Base-by-base conservation (phyloP, 2,113 vertebrate genomes). In the Rhea pennata region DNA sequence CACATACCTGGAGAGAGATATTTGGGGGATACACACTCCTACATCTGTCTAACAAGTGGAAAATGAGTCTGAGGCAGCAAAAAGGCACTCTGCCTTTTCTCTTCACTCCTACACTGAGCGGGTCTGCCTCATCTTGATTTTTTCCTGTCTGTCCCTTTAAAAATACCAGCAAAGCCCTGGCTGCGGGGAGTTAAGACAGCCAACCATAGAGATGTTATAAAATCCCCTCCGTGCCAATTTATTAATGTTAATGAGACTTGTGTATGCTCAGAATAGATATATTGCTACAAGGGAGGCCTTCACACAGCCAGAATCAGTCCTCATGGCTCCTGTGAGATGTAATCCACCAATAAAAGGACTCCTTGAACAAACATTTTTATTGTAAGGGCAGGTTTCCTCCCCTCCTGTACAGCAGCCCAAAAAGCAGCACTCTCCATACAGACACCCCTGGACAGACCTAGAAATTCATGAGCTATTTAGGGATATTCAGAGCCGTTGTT, bases 201-300 rank as follows among this genome's bases (percentile, higher is more conserved):
- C 79, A 86, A 42, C 26, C 58, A 83, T 40, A 88, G 71, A 92
- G 92, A 85, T 94, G 72, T 88, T 86, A 81, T 56, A 95, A 91
- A 88, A 94, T 81, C 16, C 83, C 83, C 88, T 94, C 65, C 72
- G 88, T 56, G 88, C 56, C 88, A 94, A 90, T 96, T 94, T 95
- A 84, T 93, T 96, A 95, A 86, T 69, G 33, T 70, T 90, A 81
- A 88, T 94, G 88, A 90, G 79, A 90, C 40, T 80, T 88, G 31
- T 67, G 76, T 86, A 64, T 77, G 64, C 69, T 95, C 64, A 93
- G 64, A 92, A 84, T 54, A 96, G 93, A 86, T 85, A 59, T 90
- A 94, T 84, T 94, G 42, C 92, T 88, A 67, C 69, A 90, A 96
- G 88, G 56, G 72, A 92, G 77, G 48, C 74, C 88, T 92, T 94